Conservation (phyloP, 2,888 invertebrate species). For the Stenodera caucasica region DNA sequence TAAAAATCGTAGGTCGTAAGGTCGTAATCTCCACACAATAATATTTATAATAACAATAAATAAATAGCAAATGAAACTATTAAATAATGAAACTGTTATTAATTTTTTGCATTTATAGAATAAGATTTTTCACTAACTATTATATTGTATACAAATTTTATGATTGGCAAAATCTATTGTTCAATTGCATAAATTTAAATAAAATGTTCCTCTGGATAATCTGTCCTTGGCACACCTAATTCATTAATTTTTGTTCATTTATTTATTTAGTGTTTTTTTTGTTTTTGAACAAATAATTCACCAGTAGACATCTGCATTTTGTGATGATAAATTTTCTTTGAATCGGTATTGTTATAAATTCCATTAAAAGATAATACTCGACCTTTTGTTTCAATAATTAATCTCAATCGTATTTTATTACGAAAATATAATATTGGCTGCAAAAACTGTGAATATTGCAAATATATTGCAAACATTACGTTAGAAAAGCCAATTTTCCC, state of each 20-base stretch:
- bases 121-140: no score
- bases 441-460: no score
- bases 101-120: no score
- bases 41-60: background rate
- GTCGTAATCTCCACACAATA: constrained; percentile 18
- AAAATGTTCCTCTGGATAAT: constrained; percentile 1
- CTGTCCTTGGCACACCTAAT: background rate
- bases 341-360: constrained; percentile 1
- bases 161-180: constrained; percentile 6
- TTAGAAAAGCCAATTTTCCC: constrained; percentile 1
- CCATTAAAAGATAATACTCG: background rate
- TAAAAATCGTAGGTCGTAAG: constrained; percentile 24
- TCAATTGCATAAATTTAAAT: constrained; percentile 2
- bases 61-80: background rate
- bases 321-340: background rate
- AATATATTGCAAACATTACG: no score
- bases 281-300: background rate
- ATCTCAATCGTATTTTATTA: constrained; percentile 4
- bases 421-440: background rate
- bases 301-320: background rate
- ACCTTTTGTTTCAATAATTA: background rate
- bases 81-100: background rate
- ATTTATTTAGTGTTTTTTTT: background rate
- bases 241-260: background rate
- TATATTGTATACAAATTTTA: constrained; percentile 1